These are phyloP conservation scores for Nycteola revayana DNA, from an alignment of 2,888 invertebrate species.

Conservation along the genomic window DNA sequence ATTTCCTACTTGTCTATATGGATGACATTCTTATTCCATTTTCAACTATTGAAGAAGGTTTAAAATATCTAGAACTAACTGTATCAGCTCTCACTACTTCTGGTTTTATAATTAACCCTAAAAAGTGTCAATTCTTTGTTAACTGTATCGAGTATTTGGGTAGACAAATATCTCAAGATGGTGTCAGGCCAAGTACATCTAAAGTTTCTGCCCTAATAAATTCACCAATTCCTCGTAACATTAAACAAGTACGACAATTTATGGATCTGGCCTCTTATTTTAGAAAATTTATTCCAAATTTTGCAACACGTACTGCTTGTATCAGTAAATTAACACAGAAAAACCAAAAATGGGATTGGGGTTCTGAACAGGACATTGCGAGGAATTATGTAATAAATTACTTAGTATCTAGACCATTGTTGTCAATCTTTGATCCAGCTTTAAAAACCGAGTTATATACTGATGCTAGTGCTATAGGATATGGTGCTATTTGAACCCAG, in stretches of 20 bases:
- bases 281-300: not conserved
- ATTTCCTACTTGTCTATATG: constrained; percentile 1
- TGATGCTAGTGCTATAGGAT: not conserved
- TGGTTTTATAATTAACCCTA: not conserved
- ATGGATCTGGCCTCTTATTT: constrained; percentile 2
- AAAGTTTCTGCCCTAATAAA: not conserved
- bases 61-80: not conserved
- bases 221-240: not conserved
- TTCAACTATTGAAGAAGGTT: not conserved
- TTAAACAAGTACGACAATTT: constrained; percentile 3
- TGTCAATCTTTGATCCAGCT: not conserved
- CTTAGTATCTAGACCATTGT: not conserved
- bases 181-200: not conserved
- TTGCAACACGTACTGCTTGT: not conserved
- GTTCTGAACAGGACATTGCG: not conserved
- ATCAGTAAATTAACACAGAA: not conserved
- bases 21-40: not conserved
- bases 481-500: no score
- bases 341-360: not conserved
- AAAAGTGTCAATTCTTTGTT: not conserved
- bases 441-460: not conserved
- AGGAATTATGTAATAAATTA: not conserved
- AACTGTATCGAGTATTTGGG: constrained; percentile 1
- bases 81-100: not conserved
- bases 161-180: not conserved